phyloP scores from a whole-genome alignment of 2,113 vertebrate species.

The Sprattus sprattus region DNA sequence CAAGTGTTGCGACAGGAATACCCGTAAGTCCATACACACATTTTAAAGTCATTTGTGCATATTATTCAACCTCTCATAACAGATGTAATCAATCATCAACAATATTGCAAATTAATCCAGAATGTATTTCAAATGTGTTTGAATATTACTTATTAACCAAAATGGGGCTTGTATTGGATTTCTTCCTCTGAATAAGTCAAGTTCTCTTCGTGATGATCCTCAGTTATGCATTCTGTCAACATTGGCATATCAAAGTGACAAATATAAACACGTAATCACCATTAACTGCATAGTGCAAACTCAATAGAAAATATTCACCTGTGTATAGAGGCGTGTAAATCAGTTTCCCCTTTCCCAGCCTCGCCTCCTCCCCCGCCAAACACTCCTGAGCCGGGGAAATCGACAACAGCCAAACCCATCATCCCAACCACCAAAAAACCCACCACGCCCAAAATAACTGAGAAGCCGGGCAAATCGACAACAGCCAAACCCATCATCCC shows the following conservation, averaged over 20 bases:
- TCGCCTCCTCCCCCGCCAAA: slow-evolving; percentile 19
- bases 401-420: not conserved
- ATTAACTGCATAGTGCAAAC: not conserved
- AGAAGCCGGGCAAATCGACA: no score
- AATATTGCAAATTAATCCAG: not conserved
- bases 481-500: no score
- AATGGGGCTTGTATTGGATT: no score
- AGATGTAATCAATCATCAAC: not conserved
- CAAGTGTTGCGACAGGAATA: slow-evolving; percentile 60
- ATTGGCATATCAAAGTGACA: not conserved
- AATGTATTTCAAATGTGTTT: no score
- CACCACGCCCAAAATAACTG: not conserved
- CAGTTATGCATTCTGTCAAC: not conserved
- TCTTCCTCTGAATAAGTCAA: not conserved
- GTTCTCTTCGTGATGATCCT: not conserved
- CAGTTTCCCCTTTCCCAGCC: not conserved
- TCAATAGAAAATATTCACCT: not conserved
- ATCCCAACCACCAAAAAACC: not conserved
- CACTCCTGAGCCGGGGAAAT: not conserved
- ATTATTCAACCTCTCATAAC: not conserved
- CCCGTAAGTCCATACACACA: slow-evolving; percentile 45
- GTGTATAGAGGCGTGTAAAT: not conserved
- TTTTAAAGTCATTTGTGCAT: not conserved
- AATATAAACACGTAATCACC: not conserved
- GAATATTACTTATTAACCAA: no score